Evolutionary conservation across 2,113 vertebrate species (phyloP).

Genomic region (Martes martes): DNA sequence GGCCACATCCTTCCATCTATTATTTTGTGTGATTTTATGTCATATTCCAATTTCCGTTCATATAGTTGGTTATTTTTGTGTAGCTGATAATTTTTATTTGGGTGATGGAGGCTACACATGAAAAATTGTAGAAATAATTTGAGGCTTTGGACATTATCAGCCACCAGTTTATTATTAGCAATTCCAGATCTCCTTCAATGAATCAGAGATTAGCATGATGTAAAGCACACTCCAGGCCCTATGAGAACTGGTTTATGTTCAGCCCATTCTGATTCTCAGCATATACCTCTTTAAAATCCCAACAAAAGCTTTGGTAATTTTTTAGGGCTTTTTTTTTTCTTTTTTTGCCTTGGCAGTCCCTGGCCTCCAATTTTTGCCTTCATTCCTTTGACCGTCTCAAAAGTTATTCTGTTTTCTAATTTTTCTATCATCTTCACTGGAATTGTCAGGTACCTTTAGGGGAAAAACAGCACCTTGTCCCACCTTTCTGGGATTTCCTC

Average conservation of each 20-base stretch:
- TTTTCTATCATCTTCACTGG: not conserved
- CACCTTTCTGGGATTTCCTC: not conserved
- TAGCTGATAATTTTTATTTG: not conserved
- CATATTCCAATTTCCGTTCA: not conserved
- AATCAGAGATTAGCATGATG: not conserved
- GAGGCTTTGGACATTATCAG: not conserved
- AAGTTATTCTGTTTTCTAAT: not conserved
- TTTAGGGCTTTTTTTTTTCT: not conserved
- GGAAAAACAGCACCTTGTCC: not conserved
- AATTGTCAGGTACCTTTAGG: not conserved
- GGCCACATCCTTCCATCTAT: not conserved
- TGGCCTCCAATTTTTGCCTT: not conserved
- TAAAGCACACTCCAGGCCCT: not conserved
- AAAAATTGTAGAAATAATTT: not conserved
- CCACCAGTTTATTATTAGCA: not conserved
- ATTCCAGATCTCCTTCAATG: not conserved
- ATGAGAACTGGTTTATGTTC: not conserved
- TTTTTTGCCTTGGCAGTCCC: not conserved
- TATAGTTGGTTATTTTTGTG: not conserved
- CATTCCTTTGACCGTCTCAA: not conserved
- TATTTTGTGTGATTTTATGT: not conserved
- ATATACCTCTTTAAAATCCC: not conserved
- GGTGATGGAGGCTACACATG: not conserved
- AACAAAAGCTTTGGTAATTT: not conserved
- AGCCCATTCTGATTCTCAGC: not conserved